Evolutionary conservation across 2,113 vertebrate genomes (phyloP), one percentile per base, ranked within the genome.

Genomic region (Myanophis thanlyinensis): DNA sequence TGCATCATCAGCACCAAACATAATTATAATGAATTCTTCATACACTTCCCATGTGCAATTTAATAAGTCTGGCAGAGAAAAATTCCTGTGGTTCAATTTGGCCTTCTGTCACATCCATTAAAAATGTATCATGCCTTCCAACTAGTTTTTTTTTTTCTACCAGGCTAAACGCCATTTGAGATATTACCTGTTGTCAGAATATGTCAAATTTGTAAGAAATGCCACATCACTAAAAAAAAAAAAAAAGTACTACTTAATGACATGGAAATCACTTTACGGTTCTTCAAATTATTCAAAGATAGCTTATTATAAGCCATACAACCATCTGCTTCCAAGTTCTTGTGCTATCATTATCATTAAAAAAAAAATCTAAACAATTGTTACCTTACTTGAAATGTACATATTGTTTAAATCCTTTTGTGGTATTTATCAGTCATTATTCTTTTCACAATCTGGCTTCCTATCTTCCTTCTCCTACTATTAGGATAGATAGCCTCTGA

Each of bases 191-290:
- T 87, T 94, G 84, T 91, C 52, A 90, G 88, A 88, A 93, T 84
- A 88, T 73, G 84, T 93, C 94, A 95, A 84, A 90, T n/a, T n/a
- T 92, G n/a, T 84, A 95, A 93, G 85, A 96, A 96, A 91, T 93
- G 86, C 89, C 93, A 95, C 84, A 15, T n/a, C 20, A 25, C 18
- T n/a, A 48, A 18, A 47, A 87, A 95, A 87, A 47, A 87, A 95
- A 87, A 91, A 92, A 89, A 13, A 56, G 7, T 93, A 89, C 56
- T 48, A 91, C 85, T 89, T 91, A 95, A 95, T 93, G 92, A 93
- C 95, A 89, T 9, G 49, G 18, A 92, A 88, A 35, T 59, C 89
- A 59, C 59, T 93, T 93, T 93, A 91, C 88, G 22, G n/a, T 90
- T 92, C 52, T 95, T 94, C 73, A 93, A 91, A 94, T 46, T n/a